phyloP scores from a whole-genome alignment of 2,113 vertebrate genomes.

The Cichladusa arquata region DNA sequence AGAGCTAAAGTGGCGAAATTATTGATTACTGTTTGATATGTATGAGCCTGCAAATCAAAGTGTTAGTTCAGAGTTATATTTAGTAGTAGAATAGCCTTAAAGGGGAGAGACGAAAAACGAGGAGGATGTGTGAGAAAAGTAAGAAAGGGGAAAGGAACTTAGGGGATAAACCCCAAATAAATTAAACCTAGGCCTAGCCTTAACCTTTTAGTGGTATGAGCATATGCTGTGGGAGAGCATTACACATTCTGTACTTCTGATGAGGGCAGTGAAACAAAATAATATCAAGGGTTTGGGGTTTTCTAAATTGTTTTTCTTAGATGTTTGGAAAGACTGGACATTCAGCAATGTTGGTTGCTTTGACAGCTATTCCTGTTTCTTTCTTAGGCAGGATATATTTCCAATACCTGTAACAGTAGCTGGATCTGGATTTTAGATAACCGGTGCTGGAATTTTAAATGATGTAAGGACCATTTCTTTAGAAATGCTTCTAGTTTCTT shows the following conservation, averaged over 20 bases:
- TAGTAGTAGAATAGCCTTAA: conserved; percentile 68
- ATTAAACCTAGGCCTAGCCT: conserved; percentile 66
- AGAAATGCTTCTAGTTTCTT: not conserved
- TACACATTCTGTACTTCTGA: not conserved
- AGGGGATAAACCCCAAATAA: not conserved
- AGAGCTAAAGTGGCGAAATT: not conserved
- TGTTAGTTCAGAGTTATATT: not conserved
- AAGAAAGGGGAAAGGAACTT: not conserved
- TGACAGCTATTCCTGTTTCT: not conserved
- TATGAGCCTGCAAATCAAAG: not conserved
- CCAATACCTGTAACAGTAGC: not conserved
- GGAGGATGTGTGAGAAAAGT: not conserved
- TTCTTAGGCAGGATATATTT: not conserved
- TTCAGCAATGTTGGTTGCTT: not conserved
- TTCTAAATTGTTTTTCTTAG: not conserved
- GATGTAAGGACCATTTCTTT: conserved; percentile 3
- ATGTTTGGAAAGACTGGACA: not conserved
- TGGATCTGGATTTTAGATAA: conserved; percentile 36
- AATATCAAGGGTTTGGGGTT: not conserved
- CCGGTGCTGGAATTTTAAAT: conserved; percentile 11
- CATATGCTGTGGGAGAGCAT: not conserved
- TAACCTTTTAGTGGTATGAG: conserved; percentile 15
- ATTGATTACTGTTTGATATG: not conserved
- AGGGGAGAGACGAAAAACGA: not conserved
- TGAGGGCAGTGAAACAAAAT: not conserved